These are phyloP conservation scores for Alces alces DNA, from an alignment of 2,113 vertebrate species.

Conservation along the genomic window DNA sequence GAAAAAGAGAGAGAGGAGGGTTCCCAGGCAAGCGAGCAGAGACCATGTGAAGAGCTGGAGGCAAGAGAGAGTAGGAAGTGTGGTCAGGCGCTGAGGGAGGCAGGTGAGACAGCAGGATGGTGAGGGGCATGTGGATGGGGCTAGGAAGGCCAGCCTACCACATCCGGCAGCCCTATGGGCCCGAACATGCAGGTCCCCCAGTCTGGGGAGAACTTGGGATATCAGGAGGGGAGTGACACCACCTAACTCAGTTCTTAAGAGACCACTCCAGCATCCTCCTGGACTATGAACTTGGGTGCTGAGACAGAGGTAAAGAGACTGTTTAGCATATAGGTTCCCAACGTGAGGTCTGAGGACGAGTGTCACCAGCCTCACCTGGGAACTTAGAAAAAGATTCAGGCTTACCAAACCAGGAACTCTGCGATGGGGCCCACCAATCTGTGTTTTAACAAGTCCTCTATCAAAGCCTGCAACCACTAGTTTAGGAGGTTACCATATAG, in stretches of 20 bases:
- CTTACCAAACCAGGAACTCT: not conserved
- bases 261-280: not conserved
- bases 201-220: not conserved
- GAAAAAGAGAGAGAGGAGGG: not conserved
- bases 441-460: not conserved
- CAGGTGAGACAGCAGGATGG: not conserved
- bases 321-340: not conserved
- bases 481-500: not conserved
- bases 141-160: too few relatives aligned
- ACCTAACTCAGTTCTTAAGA: not conserved
- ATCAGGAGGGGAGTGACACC: too few relatives aligned
- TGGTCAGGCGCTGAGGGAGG: accelerated
- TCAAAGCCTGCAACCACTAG: not conserved
- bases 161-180: accelerated
- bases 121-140: too few relatives aligned
- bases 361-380: too few relatives aligned
- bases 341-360: not conserved
- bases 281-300: not conserved
- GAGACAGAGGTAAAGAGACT: not conserved
- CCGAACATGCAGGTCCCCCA: not conserved
- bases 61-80: not conserved
- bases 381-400: not conserved
- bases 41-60: accelerated
- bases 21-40: not conserved
- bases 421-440: not conserved